Percentiles rank a stretch among this genome's conserved stretches.
Conservation (phyloP, 2,113 vertebrate genomes). For the Pavo muticus region DNA sequence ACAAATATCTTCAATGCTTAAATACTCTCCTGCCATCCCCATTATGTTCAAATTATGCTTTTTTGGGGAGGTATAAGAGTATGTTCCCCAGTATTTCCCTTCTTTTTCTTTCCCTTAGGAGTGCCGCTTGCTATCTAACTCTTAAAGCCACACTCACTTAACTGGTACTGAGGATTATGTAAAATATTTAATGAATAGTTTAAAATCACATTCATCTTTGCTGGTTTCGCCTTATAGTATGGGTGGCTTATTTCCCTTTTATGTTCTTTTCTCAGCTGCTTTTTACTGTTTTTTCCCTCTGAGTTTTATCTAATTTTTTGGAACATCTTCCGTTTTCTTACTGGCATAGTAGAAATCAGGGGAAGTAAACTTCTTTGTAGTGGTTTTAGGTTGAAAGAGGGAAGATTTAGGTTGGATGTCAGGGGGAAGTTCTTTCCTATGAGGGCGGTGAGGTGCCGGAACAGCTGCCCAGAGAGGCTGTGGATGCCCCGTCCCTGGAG, state of each 20-base stretch:
- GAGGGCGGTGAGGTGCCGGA: too few species aligned
- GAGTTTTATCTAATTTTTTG: background rate
- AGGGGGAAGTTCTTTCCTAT: too few species aligned
- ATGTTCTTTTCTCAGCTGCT: background rate
- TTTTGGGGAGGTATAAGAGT: background rate
- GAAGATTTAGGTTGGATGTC: too few species aligned
- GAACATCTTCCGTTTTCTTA: background rate
- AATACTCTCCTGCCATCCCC: background rate
- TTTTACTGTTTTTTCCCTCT: background rate
- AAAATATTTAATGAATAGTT: slow-evolving; percentile 25
- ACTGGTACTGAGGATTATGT: slow-evolving; percentile 5
- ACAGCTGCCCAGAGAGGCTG: too few species aligned
- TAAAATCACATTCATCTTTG: slow-evolving; percentile 39
- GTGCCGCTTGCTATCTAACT: background rate
- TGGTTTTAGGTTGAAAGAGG: too few species aligned
- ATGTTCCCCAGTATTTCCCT: background rate
- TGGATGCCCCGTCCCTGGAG: too few species aligned
- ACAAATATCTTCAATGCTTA: slow-evolving; percentile 38
- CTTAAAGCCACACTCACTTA: background rate
- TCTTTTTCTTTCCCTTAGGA: background rate
- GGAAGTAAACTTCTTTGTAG: background rate
- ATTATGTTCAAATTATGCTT: background rate
- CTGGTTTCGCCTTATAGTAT: background rate
- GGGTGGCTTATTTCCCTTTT: slow-evolving; percentile 9
- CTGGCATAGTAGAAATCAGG: background rate